Percentiles rank a stretch among this genome's conserved stretches.
These are phyloP conservation scores for Empidonax traillii DNA, from an alignment of 2,113 vertebrate species.

Conservation along the genomic window DNA sequence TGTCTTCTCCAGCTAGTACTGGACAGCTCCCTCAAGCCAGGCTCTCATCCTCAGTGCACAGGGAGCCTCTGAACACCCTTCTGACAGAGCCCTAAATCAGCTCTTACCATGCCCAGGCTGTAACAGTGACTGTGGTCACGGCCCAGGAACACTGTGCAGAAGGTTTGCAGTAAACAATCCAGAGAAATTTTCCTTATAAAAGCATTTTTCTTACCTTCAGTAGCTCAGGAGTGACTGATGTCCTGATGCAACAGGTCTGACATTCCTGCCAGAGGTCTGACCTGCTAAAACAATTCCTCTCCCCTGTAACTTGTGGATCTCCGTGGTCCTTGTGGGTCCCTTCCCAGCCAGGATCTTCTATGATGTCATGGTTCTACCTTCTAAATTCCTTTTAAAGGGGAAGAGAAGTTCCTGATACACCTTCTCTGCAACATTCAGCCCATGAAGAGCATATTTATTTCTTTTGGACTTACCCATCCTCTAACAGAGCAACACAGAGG, in stretches of 20 bases:
- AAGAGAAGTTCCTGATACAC: neutral
- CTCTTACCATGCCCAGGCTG: neutral
- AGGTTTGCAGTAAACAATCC: neutral
- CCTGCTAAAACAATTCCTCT: neutral
- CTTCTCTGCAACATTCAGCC: neutral
- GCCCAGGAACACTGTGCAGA: neutral
- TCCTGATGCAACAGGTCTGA: neutral
- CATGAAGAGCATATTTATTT: neutral
- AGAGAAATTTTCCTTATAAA: neutral
- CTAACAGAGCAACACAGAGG: neutral
- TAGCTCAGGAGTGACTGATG: fast-evolving
- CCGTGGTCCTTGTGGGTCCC: neutral
- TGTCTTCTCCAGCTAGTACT: slow-evolving; percentile 3
- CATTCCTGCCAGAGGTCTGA: neutral
- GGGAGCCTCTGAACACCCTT: neutral
- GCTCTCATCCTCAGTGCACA: neutral
- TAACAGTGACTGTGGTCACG: neutral
- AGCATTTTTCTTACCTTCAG: neutral
- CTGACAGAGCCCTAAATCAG: neutral
- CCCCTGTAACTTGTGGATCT: neutral
- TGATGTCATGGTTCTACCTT: neutral
- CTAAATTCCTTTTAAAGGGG: neutral
- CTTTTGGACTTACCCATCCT: neutral
- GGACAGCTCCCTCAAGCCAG: slow-evolving; percentile 53
- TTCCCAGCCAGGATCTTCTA: neutral